Base-by-base conservation (phyloP, 2,888 invertebrate species). In the Ormyrus thymus region DNA sequence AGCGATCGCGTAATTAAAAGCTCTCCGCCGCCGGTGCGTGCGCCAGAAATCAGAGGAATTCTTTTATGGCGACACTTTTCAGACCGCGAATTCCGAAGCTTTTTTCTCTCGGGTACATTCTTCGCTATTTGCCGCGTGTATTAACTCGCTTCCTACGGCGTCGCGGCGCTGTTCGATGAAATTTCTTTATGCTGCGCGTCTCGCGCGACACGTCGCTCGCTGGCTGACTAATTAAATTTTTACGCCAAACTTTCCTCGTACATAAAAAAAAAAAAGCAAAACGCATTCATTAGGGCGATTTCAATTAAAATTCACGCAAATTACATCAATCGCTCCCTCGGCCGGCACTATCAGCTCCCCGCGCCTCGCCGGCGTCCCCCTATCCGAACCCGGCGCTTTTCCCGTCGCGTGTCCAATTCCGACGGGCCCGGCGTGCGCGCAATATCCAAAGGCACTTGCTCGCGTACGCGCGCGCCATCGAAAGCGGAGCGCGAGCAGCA, bases 401-500 rank as follows among this genome's bases (percentile, higher is more conserved):
- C 53, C 43, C 58, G 13, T 48, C 51, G 69, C 62, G 55, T 70
- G 55, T 70, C 69, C 11, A 48, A 48, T 59, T 55, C 64, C 51
- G 45, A n/a, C 59, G n/a, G 64, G 69, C 50, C 68, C 46, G 29
- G 7, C 46, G 6, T 29, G 2, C 9, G 10, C 61, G 13, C 56
- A 1, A 46, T 43, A 55, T 45, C n/a, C 13, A 45, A 51, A 55
- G 7, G 56, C 55, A 29, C 15, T 74, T 51, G 7, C 43, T 82
- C 83, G 81, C 65, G 62, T 81, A 78, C 77, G 79, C 13, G 13
- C 11, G 43, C 11, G 53, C 9, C 3, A 48, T 48, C 29, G 29
- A 7, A 5, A 45, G 56, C 45, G 7, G 6, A 74, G 80, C 76
- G 73, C 77, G 75, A 79, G 78, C 72, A 79, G 76, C 65, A 77